These are phyloP conservation scores for Ranitomeya variabilis DNA, from an alignment of 2,113 vertebrate species.

Conservation along the genomic window DNA sequence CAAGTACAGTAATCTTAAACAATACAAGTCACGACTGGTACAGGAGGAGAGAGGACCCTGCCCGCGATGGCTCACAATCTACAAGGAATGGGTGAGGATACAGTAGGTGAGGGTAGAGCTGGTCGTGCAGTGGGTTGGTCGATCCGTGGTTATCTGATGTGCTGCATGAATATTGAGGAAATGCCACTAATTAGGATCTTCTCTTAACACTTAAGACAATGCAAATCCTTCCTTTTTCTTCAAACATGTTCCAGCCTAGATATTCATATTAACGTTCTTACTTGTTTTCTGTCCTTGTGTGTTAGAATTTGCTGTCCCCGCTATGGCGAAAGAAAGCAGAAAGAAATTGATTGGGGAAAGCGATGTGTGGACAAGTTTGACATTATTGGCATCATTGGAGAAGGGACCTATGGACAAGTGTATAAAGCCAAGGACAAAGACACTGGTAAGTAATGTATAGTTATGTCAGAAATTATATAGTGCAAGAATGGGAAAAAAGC, in stretches of 20 bases:
- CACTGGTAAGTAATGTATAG: slow-evolving; percentile 76
- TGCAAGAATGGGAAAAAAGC: background rate
- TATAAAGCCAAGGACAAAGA: slow-evolving; percentile 99
- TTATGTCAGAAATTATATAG: background rate
- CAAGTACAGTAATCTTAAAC: too few relatives aligned
- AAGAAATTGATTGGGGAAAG: slow-evolving; percentile 96
- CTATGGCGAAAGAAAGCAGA: slow-evolving; percentile 95
- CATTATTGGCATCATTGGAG: slow-evolving; percentile 97
- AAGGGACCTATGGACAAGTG: slow-evolving; percentile 97
- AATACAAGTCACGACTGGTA: too few relatives aligned
- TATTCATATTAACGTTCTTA: background rate
- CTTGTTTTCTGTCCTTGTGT: background rate
- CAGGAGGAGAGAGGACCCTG: too few relatives aligned
- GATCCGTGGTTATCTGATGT: too few relatives aligned
- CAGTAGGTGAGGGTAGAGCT: too few relatives aligned
- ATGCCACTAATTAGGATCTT: too few relatives aligned
- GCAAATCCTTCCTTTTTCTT: too few relatives aligned
- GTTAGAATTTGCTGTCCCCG: slow-evolving; percentile 95
- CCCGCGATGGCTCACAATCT: too few relatives aligned
- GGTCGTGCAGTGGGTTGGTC: too few relatives aligned
- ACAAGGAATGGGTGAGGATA: too few relatives aligned
- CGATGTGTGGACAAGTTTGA: slow-evolving; percentile 98
- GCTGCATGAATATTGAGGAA: too few relatives aligned
- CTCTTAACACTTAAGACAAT: too few relatives aligned
- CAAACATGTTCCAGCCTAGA: background rate